A percentile compares a stretch with the other conserved stretches of the same genome.
These are phyloP conservation scores for Charanyca ferruginea DNA, from an alignment of 2,888 invertebrate genomes.

Conservation along the genomic window DNA sequence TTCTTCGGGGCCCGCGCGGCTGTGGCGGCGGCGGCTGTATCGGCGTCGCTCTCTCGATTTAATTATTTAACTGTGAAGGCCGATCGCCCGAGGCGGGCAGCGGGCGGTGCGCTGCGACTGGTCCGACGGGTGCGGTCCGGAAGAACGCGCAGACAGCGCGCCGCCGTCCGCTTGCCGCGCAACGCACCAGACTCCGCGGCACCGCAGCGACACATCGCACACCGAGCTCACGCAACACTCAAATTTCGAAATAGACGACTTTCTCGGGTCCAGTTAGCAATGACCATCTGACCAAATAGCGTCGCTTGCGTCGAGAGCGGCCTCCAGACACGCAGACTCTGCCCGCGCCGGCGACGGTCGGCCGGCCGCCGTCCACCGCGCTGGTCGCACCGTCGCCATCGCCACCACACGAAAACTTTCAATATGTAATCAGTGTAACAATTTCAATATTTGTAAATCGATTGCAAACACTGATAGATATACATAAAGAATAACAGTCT, in stretches of 20 bases:
- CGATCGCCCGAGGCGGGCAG: constrained; percentile 89
- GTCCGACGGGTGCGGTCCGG: constrained; percentile 90
- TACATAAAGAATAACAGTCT: constrained; percentile 41
- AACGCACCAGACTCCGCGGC: constrained; percentile 87
- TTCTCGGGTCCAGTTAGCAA: constrained; percentile 86
- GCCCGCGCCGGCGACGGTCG: constrained; percentile 48
- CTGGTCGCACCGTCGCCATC: constrained; percentile 52
- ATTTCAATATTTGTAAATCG: constrained; percentile 60
- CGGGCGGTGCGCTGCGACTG: constrained; percentile 89
- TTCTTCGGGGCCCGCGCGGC: constrained; percentile 82
- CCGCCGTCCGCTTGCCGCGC: constrained; percentile 85
- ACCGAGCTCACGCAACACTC: constrained; percentile 85
- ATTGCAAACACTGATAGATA: constrained; percentile 44
- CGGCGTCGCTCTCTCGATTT: constrained; percentile 85
- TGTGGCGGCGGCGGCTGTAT: constrained; percentile 68
- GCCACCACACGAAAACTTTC: constrained; percentile 55
- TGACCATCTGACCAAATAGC: constrained; percentile 80
- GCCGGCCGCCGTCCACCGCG: constrained; percentile 39
- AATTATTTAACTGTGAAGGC: constrained; percentile 90
- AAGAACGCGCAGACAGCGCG: constrained; percentile 90
- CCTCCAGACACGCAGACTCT: constrained; percentile 70
- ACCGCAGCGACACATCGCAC: constrained; percentile 88
- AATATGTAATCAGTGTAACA: constrained; percentile 58
- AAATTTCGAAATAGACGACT: constrained; percentile 89
- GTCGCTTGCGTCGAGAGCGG: constrained; percentile 71